phyloP scores from a whole-genome alignment of 2,888 invertebrate genomes.

The Anoplius nigerrimus region DNA sequence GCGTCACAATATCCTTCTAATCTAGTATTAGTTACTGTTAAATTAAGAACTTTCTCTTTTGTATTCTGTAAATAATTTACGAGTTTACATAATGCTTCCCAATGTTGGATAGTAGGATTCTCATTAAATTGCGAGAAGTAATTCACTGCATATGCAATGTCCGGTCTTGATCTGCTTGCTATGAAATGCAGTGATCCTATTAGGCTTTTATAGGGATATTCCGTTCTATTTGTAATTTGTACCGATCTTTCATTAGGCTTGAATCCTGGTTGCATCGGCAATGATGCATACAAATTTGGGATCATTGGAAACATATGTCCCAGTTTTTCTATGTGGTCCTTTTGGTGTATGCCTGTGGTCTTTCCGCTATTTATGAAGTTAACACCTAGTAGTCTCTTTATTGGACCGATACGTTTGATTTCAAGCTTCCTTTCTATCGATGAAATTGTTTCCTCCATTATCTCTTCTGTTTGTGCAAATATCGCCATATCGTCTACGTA shows the following conservation, averaged over 20 bases:
- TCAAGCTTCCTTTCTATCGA: neutral
- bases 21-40: slow-evolving; percentile 2
- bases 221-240: slow-evolving; percentile 16
- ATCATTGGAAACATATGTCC: slow-evolving; percentile 2
- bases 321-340: neutral
- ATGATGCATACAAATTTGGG: neutral
- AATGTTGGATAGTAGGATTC: slow-evolving; percentile 35
- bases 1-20: slow-evolving; percentile 33
- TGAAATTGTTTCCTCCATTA: neutral
- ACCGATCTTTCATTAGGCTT: slow-evolving; percentile 10
- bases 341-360: neutral
- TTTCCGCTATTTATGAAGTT: neutral
- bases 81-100: slow-evolving; percentile 38
- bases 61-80: slow-evolving; percentile 42
- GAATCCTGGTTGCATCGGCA: slow-evolving; percentile 4
- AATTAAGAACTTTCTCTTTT: slow-evolving; percentile 23
- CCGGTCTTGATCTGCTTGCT: slow-evolving; percentile 38
- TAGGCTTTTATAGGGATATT: slow-evolving; percentile 39
- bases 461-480: slow-evolving; percentile 2
- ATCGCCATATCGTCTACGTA: slow-evolving; percentile 48
- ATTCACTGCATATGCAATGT: slow-evolving; percentile 39
- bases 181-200: slow-evolving; percentile 42
- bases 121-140: slow-evolving; percentile 32
- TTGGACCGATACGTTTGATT: neutral
- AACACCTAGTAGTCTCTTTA: neutral